These are phyloP conservation scores for Microcebus tavaratra DNA, from an alignment of 2,113 vertebrate genomes.

Conservation along the genomic window DNA sequence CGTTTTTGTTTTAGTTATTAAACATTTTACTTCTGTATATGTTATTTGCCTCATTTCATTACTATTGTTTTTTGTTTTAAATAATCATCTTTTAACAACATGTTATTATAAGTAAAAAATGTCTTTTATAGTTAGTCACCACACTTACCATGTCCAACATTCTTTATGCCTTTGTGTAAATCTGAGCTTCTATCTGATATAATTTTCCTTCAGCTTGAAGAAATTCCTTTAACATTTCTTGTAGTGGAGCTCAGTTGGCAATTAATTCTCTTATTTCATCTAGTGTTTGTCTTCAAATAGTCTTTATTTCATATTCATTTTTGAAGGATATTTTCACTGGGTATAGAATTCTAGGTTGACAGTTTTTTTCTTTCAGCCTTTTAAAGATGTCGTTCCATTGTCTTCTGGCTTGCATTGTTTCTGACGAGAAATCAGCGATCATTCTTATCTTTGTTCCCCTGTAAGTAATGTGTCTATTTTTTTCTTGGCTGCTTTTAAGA, in stretches of 20 bases:
- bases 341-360: slow-evolving; percentile 67
- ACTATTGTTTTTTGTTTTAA: slow-evolving; percentile 6
- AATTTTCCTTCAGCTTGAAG: background rate
- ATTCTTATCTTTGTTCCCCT: slow-evolving; percentile 68
- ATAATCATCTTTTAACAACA: background rate
- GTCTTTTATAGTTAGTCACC: background rate
- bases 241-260: background rate
- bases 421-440: slow-evolving; percentile 41
- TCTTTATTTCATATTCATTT: slow-evolving; percentile 53
- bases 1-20: slow-evolving; percentile 37
- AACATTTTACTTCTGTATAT: background rate
- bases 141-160: background rate
- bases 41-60: background rate
- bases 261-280: background rate
- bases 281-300: slow-evolving; percentile 41
- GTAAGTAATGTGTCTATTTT: slow-evolving; percentile 56
- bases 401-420: slow-evolving; percentile 65
- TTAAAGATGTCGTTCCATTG: slow-evolving; percentile 56
- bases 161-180: slow-evolving; percentile 3
- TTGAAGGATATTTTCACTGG: slow-evolving; percentile 51
- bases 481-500: slow-evolving; percentile 42
- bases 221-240: slow-evolving; percentile 38
- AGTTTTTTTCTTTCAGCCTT: slow-evolving; percentile 67
- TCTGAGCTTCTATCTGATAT: background rate
- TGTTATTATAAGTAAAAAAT: background rate